Percentiles rank a stretch among this genome's conserved stretches.
Evolutionary conservation across 2,113 vertebrate species (phyloP).

Genomic region (Psophia crepitans): DNA sequence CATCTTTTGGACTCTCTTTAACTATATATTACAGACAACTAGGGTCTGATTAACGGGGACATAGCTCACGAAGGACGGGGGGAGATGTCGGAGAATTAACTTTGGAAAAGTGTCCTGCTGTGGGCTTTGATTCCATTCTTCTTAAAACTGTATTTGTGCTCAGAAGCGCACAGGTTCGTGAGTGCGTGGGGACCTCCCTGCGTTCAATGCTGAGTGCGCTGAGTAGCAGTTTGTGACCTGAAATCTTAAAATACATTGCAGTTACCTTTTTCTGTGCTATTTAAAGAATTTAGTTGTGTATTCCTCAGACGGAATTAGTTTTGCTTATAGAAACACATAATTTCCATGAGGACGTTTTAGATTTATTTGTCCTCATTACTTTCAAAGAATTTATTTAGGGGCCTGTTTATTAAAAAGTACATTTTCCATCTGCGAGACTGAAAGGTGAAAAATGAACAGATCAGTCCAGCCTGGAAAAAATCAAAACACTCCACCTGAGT

Average conservation of each 20-base stretch:
- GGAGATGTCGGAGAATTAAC: background rate
- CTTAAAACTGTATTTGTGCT: background rate
- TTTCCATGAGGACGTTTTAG: background rate
- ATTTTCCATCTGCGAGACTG: background rate
- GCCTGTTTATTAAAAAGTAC: background rate
- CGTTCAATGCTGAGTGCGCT: background rate
- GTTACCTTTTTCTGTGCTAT: background rate
- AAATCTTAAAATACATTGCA: background rate
- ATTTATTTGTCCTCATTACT: background rate
- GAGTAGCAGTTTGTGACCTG: background rate
- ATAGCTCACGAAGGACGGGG: background rate
- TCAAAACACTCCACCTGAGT: background rate
- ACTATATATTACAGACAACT: background rate
- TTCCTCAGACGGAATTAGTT: background rate
- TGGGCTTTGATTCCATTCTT: background rate
- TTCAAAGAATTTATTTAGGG: background rate
- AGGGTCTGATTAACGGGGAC: background rate
- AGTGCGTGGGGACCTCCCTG: rapidly evolving
- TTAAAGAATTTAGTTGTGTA: background rate
- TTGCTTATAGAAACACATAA: background rate
- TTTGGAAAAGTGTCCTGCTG: background rate
- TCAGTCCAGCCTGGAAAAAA: background rate
- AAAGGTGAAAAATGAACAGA: background rate
- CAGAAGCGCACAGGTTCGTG: background rate
- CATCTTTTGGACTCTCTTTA: slow-evolving; percentile 33